Base-by-base conservation (phyloP, 2,113 vertebrate genomes). In the Merops nubicus region DNA sequence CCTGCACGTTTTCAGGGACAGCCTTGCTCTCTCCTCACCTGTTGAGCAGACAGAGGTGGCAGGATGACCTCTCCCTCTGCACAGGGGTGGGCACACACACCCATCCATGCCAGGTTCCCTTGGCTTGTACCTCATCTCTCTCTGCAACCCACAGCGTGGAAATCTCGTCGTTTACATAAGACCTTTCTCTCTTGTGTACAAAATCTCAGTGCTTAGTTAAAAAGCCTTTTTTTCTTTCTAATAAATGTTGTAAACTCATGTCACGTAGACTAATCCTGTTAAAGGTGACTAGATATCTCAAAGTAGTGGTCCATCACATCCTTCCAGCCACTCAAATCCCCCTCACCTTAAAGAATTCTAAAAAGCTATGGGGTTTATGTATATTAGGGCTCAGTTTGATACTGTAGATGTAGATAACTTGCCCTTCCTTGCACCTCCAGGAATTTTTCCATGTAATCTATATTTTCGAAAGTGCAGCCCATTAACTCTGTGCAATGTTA, bases 401-500 rank as follows among this genome's bases (percentile, higher is more conserved):
- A 31, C 42, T 96, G 36, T 33, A 89, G 18, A 12, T 28, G 72
- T 80, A 64, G 82, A 36, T 59, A 2, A 57, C 62, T 74, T 74
- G 57, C 76, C 67, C 20, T 78, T 93, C 62, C 81, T 86, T 21
- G 12, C 38, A 83, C 51, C 48, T 83, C 74, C 51, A 79, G 72
- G 88, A 94, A 84, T 85, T 95, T 96, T 97, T 72, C 89, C 75
- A 47, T 64, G 36, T 40, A 65, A 91, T 86, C 88, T 87, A 15
- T 64, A 38, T 31, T 78, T 78, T 90, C 77, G 68, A 95, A 97
- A 94, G 85, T 19, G 47, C 26, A 96, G 83, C 64, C 90, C 95
- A 94, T 93, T 96, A 76, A 89, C 85, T 97, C 96, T 95, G 94
- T 91, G 94, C 95, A 95, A 95, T 77, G 63, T 94, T 98, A 65